A percentile compares a stretch with the other conserved stretches of the same genome.
Conservation (phyloP, 2,113 vertebrate species). For the Suricata suricatta region DNA sequence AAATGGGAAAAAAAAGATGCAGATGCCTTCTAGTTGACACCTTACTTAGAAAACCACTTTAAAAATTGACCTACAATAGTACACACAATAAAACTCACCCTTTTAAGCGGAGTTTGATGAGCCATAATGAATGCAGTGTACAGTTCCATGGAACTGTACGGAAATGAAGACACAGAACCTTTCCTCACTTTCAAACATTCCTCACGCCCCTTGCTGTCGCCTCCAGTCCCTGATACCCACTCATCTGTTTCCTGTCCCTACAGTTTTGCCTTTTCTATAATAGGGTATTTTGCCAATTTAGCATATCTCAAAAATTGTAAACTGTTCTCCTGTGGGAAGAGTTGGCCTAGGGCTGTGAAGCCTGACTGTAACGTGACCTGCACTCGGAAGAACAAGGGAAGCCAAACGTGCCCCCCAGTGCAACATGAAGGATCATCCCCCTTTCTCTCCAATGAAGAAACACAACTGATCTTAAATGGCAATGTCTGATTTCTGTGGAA, state of each 20-base stretch:
- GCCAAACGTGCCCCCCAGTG: not conserved
- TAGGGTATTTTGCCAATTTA: not conserved
- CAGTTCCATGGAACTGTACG: no score
- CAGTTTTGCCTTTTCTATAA: not conserved
- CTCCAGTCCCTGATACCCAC: not conserved
- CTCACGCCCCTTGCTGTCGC: no score
- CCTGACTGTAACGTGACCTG: fast-evolving
- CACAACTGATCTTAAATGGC: not conserved
- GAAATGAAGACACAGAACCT: not conserved
- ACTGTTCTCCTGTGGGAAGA: not conserved
- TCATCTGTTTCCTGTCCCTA: not conserved
- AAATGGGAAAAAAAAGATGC: not conserved
- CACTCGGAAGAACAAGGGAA: not conserved
- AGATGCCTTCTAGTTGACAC: not conserved
- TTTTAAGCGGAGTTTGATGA: not conserved
- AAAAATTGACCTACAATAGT: not conserved
- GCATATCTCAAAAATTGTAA: not conserved
- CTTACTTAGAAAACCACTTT: not conserved
- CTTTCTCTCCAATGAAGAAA: not conserved
- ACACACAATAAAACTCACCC: not conserved
- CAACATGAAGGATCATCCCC: not conserved
- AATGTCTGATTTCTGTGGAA: not conserved
- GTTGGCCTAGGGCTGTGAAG: not conserved
- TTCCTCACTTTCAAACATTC: not conserved
- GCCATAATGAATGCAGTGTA: not conserved